Percentiles rank a stretch among this genome's conserved stretches.
phyloP scores from a whole-genome alignment of 2,797 vertebrate species.

The Macropodus opercularis region DNA sequence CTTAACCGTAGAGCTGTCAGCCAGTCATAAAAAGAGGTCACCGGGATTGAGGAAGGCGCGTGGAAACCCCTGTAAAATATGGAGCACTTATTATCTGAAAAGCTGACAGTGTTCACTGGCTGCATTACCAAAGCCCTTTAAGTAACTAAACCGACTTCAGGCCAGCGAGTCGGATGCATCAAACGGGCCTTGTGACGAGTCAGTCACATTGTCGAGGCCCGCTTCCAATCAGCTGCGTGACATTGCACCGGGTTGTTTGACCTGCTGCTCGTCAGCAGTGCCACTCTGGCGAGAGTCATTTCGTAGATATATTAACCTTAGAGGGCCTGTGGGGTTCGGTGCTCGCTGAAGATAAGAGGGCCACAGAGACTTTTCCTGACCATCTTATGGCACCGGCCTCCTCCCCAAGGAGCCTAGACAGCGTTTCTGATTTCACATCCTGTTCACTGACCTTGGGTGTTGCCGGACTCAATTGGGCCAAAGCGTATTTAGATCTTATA shows the following conservation, averaged over 20 bases:
- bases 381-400: constrained; percentile 47
- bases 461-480: constrained; percentile 44
- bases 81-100: constrained; percentile 58
- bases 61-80: constrained; percentile 52
- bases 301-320: constrained; percentile 59
- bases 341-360: constrained; percentile 68
- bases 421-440: constrained; percentile 48
- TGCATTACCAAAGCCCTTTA: constrained; percentile 38
- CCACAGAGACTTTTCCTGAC: constrained; percentile 57
- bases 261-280: constrained; percentile 44
- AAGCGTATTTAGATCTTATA: constrained; percentile 53
- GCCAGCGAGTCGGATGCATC: constrained; percentile 21
- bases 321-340: constrained; percentile 59
- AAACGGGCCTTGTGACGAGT: constrained; percentile 17
- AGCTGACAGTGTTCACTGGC: constrained; percentile 42
- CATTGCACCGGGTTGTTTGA: constrained; percentile 58
- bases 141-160: constrained; percentile 43
- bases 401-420: constrained; percentile 40
- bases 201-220: constrained; percentile 18
- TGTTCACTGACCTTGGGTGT: constrained; percentile 61
- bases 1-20: constrained; percentile 48
- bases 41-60: constrained; percentile 41
- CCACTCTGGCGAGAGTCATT: constrained; percentile 54
- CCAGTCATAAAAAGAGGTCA: constrained; percentile 64
- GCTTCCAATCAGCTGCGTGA: constrained; percentile 39